Conservation (phyloP, 1,140 invertebrate species). For the Acromyrmex heyeri region DNA sequence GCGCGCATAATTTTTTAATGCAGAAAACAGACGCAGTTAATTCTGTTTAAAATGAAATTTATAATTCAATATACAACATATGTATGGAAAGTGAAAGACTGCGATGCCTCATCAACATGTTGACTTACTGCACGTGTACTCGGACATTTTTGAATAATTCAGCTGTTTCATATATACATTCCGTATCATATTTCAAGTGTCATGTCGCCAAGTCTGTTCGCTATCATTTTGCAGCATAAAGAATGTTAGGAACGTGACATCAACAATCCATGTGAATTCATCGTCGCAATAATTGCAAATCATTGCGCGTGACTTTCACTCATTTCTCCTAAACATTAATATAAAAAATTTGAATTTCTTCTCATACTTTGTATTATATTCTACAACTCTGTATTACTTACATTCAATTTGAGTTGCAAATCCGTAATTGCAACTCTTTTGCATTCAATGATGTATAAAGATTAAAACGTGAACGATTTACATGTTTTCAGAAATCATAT, state of each 20-base stretch:
- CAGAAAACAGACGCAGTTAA: background rate
- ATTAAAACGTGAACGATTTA: background rate
- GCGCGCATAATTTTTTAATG: background rate
- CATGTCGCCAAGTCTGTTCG: slow-evolving; percentile 13
- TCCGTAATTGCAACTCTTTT: background rate
- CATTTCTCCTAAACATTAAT: background rate
- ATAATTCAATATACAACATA: slow-evolving; percentile 1
- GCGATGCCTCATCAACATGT: slow-evolving; percentile 41
- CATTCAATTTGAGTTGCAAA: background rate
- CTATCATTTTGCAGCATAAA: slow-evolving; percentile 47
- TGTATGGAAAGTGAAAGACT: background rate
- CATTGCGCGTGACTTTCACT: background rate
- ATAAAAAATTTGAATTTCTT: background rate
- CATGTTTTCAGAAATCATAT: background rate
- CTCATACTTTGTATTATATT: background rate
- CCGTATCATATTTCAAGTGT: slow-evolving; percentile 28
- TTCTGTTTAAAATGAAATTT: slow-evolving; percentile 27
- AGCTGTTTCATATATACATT: slow-evolving; percentile 29
- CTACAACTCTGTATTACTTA: background rate
- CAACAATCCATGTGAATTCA: background rate
- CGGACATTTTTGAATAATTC: background rate
- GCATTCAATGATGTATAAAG: background rate
- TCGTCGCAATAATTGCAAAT: background rate
- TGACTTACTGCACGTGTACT: slow-evolving; percentile 44
- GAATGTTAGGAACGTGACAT: slow-evolving; percentile 35